Evolutionary conservation across 2,797 vertebrate species (phyloP).

Genomic region (Anguilla anguilla): DNA sequence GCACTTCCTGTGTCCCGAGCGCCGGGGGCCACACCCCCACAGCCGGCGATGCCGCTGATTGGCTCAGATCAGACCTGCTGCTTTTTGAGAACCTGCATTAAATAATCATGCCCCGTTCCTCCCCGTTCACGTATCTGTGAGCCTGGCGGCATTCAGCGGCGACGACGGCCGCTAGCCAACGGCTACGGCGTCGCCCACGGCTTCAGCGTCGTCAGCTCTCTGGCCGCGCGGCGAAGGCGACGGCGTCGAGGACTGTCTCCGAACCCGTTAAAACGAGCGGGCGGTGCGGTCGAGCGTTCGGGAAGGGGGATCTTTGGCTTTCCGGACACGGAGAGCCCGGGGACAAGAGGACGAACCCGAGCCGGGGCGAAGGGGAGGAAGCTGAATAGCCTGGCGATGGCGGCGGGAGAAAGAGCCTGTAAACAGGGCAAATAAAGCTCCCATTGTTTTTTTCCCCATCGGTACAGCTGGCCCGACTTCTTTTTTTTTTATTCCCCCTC

Average conservation of each 20-base stretch:
- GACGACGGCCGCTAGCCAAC: not conserved
- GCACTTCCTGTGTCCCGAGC: slow-evolving; percentile 1
- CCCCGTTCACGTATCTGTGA: not conserved
- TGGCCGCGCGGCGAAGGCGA: not conserved
- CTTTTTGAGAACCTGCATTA: not conserved
- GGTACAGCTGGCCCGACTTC: slow-evolving; percentile 2
- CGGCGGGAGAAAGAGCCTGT: not conserved
- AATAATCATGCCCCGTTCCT: not conserved
- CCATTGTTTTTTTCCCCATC: slow-evolving; percentile 9
- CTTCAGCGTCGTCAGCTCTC: not conserved
- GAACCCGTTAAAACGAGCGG: not conserved
- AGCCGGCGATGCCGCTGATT: not conserved
- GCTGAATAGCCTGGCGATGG: not conserved
- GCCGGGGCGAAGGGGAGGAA: not conserved
- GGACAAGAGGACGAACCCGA: not conserved
- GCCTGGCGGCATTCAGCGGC: not conserved
- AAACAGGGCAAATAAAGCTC: slow-evolving; percentile 3
- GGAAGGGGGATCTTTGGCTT: not conserved
- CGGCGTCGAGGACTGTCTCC: not conserved
- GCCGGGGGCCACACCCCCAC: not conserved
- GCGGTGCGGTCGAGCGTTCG: not conserved
- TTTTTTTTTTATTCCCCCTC: not conserved
- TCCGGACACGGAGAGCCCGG: not conserved
- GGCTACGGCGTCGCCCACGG: not conserved
- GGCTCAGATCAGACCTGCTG: not conserved